Base-by-base conservation (phyloP, 1,140 invertebrate genomes). In the Nylanderia fulva region DNA sequence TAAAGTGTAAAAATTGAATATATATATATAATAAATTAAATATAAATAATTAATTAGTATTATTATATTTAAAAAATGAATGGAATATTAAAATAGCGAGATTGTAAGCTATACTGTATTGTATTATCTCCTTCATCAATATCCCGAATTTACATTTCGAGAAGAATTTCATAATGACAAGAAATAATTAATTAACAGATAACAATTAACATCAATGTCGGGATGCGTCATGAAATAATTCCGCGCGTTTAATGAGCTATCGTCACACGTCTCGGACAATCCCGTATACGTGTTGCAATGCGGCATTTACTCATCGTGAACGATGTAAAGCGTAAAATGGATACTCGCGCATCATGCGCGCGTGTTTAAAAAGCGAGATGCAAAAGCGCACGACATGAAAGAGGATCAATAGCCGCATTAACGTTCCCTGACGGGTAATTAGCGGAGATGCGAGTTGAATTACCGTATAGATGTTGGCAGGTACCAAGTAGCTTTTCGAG, bases 391-490 rank as follows among this genome's bases (percentile, higher is more conserved):
- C 74, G 69, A 69, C 66, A 69, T 82, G 71, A 82, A 85, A 69
- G 75, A 64, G 88, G 90, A 91, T 90, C 90, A 88, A 91, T 91
- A 88, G 79, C 87, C 79, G 39, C 48, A 87, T 79, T 82, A 89
- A 85, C 83, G 84, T 79, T 82, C 86, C 85, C 85, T 75, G 76
- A 87, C 87, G 85, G 87, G 91, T 92, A 93, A 92, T 92, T 92
- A 93, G 87, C 82, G 84, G 87, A 92, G 86, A 91, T 90, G 86
- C 88, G 84, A 82, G 84, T 60, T 56, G 79, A 83, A 91, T 90
- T 91, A 89, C 88, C 77, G 77, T 71, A 82, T 82, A 82, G 66
- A 89, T 75, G 86, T 86, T 74, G 79, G 79, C 75, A 72, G 69
- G 45, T 69, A 72, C 56, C 83, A 48, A 84, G 63, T 85, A 84